phyloP scores from a whole-genome alignment of 2,113 vertebrate species.

The Pluvianellus socialis region DNA sequence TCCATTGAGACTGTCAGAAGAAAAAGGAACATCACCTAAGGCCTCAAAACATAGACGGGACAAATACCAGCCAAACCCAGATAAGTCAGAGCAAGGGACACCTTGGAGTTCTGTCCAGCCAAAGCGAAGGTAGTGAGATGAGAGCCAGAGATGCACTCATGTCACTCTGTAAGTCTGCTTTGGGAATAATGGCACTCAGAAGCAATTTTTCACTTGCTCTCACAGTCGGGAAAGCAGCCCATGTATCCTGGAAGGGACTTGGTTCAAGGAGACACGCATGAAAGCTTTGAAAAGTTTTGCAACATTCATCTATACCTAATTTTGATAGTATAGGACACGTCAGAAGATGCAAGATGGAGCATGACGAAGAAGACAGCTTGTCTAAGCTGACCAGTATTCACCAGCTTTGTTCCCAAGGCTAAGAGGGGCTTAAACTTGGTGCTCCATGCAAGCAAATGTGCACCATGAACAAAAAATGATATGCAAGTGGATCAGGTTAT shows the following conservation, averaged over 20 bases:
- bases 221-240: neutral
- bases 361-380: neutral
- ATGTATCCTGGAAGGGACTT: neutral
- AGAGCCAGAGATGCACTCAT: neutral
- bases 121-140: neutral
- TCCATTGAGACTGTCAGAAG: neutral
- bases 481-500: neutral
- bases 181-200: neutral
- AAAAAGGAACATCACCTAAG: neutral
- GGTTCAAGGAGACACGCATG: neutral
- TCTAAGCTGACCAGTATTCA: neutral
- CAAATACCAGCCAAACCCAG: neutral
- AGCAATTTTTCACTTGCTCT: neutral
- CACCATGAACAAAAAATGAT: neutral
- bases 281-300: neutral
- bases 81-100: neutral
- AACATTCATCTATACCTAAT: neutral
- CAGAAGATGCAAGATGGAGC: neutral
- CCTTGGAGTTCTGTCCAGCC: neutral
- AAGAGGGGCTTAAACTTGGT: neutral
- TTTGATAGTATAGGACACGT: neutral
- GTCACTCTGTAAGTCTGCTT: neutral
- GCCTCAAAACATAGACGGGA: neutral
- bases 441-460: neutral
- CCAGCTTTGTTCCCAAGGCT: neutral